Conservation (phyloP, 2,797 vertebrate genomes). For the Tolypeutes matacus region DNA sequence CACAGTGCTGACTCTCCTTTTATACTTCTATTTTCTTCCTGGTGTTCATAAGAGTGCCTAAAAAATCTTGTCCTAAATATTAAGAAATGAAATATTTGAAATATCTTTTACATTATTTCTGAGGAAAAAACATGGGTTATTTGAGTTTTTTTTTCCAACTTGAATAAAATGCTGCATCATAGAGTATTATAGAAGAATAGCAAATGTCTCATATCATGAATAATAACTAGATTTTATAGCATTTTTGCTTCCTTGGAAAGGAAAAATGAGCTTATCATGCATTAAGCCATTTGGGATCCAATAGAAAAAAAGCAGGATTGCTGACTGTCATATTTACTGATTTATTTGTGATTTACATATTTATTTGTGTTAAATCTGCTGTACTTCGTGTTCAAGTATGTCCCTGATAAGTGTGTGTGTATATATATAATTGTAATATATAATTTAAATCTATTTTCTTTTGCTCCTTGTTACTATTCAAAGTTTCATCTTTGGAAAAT, state of each 20-base stretch:
- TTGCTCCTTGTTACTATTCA: conserved; percentile 36
- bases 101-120: background rate
- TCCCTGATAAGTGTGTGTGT: background rate
- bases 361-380: conserved; percentile 50
- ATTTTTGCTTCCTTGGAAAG: conserved; percentile 28
- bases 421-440: background rate
- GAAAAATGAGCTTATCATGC: conserved; percentile 1
- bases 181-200: conserved; percentile 29
- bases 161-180: background rate
- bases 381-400: conserved; percentile 48
- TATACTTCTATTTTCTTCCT: conserved; percentile 19
- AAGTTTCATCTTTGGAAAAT: conserved; percentile 22
- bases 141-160: background rate
- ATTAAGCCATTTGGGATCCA: background rate
- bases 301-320: background rate
- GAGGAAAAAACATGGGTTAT: background rate
- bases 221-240: background rate
- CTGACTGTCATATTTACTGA: background rate
- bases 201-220: background rate
- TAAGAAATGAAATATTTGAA: conserved; percentile 41
- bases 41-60: background rate
- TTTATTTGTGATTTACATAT: conserved; percentile 32
- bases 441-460: background rate
- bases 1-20: background rate
- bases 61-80: background rate